Base-by-base conservation (phyloP, 1,140 invertebrate species). In the Diorhabda sublineata region DNA sequence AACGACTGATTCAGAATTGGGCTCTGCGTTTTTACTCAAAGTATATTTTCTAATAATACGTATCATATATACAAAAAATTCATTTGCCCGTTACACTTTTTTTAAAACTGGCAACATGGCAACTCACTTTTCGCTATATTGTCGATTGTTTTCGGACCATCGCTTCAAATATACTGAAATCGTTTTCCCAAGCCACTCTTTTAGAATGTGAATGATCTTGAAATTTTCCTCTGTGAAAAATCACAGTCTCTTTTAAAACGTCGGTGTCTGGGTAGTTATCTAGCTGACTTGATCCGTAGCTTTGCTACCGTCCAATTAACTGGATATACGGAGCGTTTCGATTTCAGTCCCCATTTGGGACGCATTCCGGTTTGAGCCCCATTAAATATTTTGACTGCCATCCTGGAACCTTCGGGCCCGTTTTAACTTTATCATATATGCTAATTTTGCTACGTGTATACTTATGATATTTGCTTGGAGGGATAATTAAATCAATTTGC, bases 251-350 rank as follows among this genome's bases (percentile, higher is more conserved):
- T 73, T 64, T 47, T 63, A 52, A 70, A 70, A 8, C 69, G 69
- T 58, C 68, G 67, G 64, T 57, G 52, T 42, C 68, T 69, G 71
- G 74, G 74, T 74, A 74, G 71, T 76, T 76, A 74, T 76, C 75
- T 76, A 71, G 75, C 73, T 67, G 69, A 75, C 74, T 74, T 74
- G 74, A 77, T 77, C 75, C 75, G 73, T 69, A 69, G 72, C 74
- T 75, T 72, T 72, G 66, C 70, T 70, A 69, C 71, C 68, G 75
- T 77, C 76, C 76, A 77, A 77, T 77, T 77, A 77, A 73, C 73
- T 70, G 74, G 74, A 77, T 77, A 77, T 74, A 77, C 72, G 76
- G 71, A 77, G 74, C 74, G 76, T 75, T 77, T 77, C 74, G 73
- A 75, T 76, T 74, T 73, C 71, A 69, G 66, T 61, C 70, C 71